phyloP scores from a whole-genome alignment of 2,888 invertebrate species.

The Lasioglossum pauxillum region DNA sequence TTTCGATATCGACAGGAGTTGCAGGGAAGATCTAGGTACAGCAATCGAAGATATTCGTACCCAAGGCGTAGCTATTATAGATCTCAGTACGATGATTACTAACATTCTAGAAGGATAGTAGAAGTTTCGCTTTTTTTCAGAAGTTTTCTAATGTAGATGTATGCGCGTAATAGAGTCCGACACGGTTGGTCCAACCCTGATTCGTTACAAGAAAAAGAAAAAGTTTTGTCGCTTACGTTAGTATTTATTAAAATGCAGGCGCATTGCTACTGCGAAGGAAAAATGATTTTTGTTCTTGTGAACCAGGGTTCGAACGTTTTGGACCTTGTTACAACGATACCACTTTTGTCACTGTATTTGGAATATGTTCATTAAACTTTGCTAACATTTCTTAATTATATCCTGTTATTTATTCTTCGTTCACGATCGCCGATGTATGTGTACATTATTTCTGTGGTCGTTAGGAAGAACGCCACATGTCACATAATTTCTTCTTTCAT shows the following conservation, averaged over 20 bases:
- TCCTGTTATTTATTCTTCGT: neutral
- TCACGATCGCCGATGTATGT: neutral
- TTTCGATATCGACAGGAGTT: slow-evolving; percentile 79
- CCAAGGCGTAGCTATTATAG: slow-evolving; percentile 52
- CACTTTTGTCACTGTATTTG: neutral
- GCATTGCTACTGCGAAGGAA: too few species aligned
- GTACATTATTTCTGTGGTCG: too few species aligned
- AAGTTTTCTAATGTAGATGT: neutral
- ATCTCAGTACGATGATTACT: slow-evolving; percentile 59
- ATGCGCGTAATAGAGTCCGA: neutral
- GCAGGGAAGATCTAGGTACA: slow-evolving; percentile 58
- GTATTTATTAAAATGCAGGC: neutral
- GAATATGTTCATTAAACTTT: neutral
- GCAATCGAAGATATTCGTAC: slow-evolving; percentile 55
- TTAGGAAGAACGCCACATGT: too few species aligned
- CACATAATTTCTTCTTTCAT: too few species aligned
- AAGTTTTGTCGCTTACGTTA: neutral
- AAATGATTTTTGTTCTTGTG: neutral
- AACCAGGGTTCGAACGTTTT: neutral
- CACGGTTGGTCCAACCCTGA: neutral
- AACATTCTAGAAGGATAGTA: slow-evolving; percentile 6
- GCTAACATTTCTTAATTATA: neutral
- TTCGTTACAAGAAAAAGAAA: neutral
- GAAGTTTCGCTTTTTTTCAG: neutral
- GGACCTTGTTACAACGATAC: neutral